phyloP scores from a whole-genome alignment of 92 coral and sea anemone species.

The Paramuricea clavata region DNA sequence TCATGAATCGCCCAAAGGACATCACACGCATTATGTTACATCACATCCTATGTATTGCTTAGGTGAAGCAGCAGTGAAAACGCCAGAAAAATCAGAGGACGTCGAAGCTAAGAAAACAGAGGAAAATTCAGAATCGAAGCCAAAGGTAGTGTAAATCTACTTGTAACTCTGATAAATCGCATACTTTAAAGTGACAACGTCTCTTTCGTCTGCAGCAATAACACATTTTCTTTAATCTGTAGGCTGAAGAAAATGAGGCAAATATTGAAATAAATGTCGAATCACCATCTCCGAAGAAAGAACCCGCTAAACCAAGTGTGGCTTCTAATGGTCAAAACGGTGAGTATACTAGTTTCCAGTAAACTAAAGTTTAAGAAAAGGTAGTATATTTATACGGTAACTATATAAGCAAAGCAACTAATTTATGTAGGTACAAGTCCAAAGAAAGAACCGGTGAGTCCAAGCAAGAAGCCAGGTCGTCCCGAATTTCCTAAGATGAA shows the following conservation, averaged over 20 bases:
- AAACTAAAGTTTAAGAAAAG: no score
- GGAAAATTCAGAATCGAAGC: slow-evolving; percentile 28
- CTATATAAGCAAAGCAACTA: no score
- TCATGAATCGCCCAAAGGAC: no score
- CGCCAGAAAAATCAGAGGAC: slow-evolving; percentile 25
- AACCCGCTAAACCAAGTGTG: not conserved
- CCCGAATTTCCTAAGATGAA: slow-evolving; percentile 37
- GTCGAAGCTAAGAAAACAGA: slow-evolving; percentile 23
- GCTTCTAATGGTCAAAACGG: slow-evolving; percentile 30
- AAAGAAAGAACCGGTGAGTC: slow-evolving; percentile 6
- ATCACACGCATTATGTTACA: no score
- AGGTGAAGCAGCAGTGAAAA: slow-evolving; percentile 39
- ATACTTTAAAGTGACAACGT: not conserved
- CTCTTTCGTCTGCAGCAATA: not conserved
- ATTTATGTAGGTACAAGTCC: not conserved
- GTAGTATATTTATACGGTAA: no score
- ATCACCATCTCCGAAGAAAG: slow-evolving; percentile 4
- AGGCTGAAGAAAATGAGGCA: slow-evolving; percentile 14
- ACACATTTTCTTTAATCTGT: not conserved
- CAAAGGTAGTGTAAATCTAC: slow-evolving; percentile 3
- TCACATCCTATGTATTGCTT: not conserved
- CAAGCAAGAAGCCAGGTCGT: slow-evolving; percentile 30
- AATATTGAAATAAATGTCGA: not conserved
- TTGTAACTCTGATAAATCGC: not conserved
- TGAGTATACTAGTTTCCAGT: no score